Evolutionary conservation across 2,113 vertebrate genomes (phyloP).

Genomic region (Chroicocephalus ridibundus): DNA sequence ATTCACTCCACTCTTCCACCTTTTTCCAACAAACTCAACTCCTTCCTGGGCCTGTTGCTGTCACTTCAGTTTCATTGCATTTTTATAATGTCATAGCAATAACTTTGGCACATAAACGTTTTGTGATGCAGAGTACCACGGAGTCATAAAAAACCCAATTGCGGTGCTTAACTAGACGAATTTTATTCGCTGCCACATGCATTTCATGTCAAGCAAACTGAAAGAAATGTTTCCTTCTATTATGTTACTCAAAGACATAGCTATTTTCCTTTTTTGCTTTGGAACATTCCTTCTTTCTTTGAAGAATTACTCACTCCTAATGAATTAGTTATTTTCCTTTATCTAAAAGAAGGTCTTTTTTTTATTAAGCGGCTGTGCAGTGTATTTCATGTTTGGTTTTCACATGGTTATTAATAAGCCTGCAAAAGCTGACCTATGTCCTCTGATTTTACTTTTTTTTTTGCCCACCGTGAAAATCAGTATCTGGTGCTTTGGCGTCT

Average conservation of each 20-base stretch:
- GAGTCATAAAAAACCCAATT: neutral
- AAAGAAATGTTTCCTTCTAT: neutral
- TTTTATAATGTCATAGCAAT: neutral
- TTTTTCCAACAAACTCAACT: neutral
- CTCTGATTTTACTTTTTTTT: rapidly evolving
- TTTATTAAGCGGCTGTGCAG: neutral
- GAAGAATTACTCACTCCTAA: neutral
- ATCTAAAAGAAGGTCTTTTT: neutral
- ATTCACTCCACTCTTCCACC: neutral
- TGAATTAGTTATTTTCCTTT: neutral
- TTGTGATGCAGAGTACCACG: neutral
- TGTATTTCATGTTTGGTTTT: neutral
- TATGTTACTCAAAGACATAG: neutral
- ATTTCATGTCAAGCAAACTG: neutral
- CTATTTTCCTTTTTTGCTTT: neutral
- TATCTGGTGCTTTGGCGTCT: neutral
- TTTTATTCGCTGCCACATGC: neutral
- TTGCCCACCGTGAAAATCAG: neutral
- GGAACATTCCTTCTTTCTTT: neutral
- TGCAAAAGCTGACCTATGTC: neutral
- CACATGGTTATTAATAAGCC: neutral
- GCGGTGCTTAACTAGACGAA: neutral
- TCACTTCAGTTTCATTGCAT: neutral
- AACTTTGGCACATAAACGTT: neutral
- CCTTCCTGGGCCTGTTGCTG: neutral